Conservation (phyloP, 2,113 vertebrate genomes). For the Lepidothrix coronata region DNA sequence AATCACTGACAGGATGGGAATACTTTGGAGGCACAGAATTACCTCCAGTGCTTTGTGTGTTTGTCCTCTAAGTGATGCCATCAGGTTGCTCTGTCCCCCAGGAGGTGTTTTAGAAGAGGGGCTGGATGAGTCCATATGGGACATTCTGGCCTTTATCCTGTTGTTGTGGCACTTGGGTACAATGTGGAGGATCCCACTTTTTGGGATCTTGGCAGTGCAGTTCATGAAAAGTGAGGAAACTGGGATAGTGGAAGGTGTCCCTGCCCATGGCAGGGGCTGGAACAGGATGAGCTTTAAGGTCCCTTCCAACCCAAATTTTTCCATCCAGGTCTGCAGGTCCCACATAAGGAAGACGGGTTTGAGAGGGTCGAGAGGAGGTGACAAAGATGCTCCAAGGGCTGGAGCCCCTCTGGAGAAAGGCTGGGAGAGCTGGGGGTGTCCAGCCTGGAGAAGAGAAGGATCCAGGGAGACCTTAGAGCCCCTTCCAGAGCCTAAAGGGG, state of each 20-base stretch:
- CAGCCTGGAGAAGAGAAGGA: neutral
- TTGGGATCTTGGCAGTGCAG: neutral
- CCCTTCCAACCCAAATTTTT: neutral
- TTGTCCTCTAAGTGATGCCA: neutral
- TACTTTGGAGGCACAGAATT: neutral
- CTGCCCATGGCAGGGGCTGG: neutral
- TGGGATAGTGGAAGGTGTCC: neutral
- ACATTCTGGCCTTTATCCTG: neutral
- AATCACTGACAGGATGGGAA: neutral
- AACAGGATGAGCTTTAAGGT: neutral
- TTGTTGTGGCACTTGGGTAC: neutral
- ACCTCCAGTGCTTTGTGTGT: neutral
- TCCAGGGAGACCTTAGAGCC: neutral
- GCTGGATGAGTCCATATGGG: neutral
- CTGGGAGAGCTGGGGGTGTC: neutral
- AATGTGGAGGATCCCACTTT: neutral
- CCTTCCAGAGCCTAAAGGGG: neutral
- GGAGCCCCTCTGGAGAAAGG: neutral
- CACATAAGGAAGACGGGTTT: neutral
- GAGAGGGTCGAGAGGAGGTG: accelerated
- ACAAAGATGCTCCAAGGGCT: neutral
- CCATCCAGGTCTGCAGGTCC: neutral
- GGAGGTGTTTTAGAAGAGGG: neutral
- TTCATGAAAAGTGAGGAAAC: neutral
- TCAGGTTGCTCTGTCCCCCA: neutral